phyloP scores from a whole-genome alignment of 1,140 invertebrate species.

The Notospermus geniculatus region DNA sequence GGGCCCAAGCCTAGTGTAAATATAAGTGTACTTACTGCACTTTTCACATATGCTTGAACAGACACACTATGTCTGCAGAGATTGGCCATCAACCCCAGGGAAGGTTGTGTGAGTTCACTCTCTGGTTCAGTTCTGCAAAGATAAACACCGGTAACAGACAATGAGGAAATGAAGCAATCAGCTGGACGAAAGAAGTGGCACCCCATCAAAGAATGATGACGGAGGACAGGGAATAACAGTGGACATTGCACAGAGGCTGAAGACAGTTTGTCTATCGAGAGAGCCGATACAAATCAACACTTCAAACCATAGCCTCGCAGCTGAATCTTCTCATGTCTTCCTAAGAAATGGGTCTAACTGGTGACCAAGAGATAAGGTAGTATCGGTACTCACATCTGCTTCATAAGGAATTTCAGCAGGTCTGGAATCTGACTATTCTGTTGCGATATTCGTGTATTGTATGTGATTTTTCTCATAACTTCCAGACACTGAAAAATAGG shows the following conservation, averaged over 20 bases:
- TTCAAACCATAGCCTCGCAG: too few relatives aligned
- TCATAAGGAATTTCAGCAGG: conserved; percentile 39
- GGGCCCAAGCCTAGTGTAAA: too few relatives aligned
- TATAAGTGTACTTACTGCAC: conserved; percentile 27
- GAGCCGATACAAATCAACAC: too few relatives aligned
- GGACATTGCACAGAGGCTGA: too few relatives aligned
- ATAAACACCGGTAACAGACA: not conserved
- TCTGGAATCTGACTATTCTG: conserved; percentile 43
- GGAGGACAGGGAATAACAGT: too few relatives aligned
- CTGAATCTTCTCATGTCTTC: not conserved
- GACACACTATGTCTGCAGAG: conserved; percentile 44
- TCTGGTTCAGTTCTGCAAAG: conserved; percentile 26
- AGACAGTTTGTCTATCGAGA: too few relatives aligned
- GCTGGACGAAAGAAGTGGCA: too few relatives aligned
- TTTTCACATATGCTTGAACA: conserved; percentile 42
- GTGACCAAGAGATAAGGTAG: too few relatives aligned
- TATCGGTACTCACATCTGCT: conserved; percentile 39
- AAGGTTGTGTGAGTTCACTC: conserved; percentile 31
- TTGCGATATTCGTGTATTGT: conserved; percentile 41
- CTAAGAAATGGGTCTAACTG: too few relatives aligned
- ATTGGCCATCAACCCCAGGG: conserved; percentile 49
- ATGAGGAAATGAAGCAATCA: not conserved
- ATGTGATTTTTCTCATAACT: conserved; percentile 42
- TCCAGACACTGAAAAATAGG: conserved; percentile 44
- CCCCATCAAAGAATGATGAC: too few relatives aligned